Base-by-base conservation (phyloP, 1,140 invertebrate genomes). In the Doryteuthis pealeii region DNA sequence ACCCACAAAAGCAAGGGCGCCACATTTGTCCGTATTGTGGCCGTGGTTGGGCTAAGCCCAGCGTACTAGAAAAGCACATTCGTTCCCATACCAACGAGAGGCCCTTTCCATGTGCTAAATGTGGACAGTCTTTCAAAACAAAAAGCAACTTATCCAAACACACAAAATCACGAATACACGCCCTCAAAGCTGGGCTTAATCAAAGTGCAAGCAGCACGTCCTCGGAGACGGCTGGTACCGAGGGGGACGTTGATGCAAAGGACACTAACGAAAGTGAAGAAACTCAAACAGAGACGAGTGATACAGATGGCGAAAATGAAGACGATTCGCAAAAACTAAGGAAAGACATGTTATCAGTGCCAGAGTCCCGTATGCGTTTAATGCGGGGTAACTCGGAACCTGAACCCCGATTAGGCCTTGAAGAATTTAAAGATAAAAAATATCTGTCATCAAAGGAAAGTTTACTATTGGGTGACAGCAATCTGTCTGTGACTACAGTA, bases 131-230 rank as follows among this genome's bases (percentile, higher is more conserved):
- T 72, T 97, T 97, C 89, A 97, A 97, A 87, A 97, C 95, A 2
- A 95, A 95, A 84, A 96, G 94, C 79, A 97, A 97, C 87, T 90
- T 96, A 73, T 96, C 96, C 86, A 97, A 97, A 86, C 95, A 97
- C 85, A 93, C 93, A 81, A 90, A 93, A 78, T 95, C 95, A 0
- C 90, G 94, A 77, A 92, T 94, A 22, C 95, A 97, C 77, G 78
- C 78, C 2, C 45, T 84, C 1, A 85, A 84, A 66, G 74, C 68
- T 66, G 78, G 75, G 58, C 62, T 35, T 32, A 35, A 33, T 10
- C 58, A 33, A 15, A 54, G 4, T 31, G 18, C 71, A 5, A 35
- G 32, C n/a, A 74, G 77, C 12, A 33, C 32, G 31, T 68, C 66
- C 18, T 68, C 28, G 8, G 66, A 77, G 22, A 66, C 54, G 15